These are phyloP conservation scores for Pyralis farinalis DNA, from an alignment of 2,888 invertebrate species.

Conservation along the genomic window DNA sequence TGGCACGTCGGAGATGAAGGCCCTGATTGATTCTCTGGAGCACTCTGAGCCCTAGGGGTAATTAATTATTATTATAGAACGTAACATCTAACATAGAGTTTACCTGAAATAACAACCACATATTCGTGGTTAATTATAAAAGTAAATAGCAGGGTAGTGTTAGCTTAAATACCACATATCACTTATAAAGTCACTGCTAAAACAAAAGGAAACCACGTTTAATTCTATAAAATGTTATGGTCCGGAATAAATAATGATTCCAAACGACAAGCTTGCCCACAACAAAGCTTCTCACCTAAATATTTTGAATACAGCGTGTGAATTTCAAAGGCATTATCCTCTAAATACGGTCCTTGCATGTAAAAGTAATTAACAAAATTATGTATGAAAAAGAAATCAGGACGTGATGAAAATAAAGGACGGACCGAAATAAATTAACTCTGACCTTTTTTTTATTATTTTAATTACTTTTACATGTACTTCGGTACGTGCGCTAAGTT, in stretches of 20 bases:
- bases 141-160: too few species aligned
- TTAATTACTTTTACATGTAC: conserved; percentile 44
- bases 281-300: background rate
- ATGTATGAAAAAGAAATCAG: conserved; percentile 12
- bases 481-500: conserved; percentile 19
- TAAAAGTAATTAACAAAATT: conserved; percentile 8
- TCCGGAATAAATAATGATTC: background rate
- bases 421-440: conserved; percentile 51
- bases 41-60: too few species aligned
- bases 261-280: background rate
- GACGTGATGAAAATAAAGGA: conserved; percentile 52
- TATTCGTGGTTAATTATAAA: too few species aligned
- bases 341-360: conserved; percentile 2
- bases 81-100: too few species aligned
- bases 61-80: too few species aligned
- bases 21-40: too few species aligned
- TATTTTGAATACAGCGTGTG: background rate
- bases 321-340: conserved; percentile 1
- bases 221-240: background rate
- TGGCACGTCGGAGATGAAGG: too few species aligned
- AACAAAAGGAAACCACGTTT: background rate
- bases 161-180: too few species aligned
- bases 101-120: too few species aligned
- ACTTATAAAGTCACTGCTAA: background rate
- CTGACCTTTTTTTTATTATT: conserved; percentile 38